phyloP scores from a whole-genome alignment of 2,888 invertebrate species.

The Hirtodrosophila histrioides region DNA sequence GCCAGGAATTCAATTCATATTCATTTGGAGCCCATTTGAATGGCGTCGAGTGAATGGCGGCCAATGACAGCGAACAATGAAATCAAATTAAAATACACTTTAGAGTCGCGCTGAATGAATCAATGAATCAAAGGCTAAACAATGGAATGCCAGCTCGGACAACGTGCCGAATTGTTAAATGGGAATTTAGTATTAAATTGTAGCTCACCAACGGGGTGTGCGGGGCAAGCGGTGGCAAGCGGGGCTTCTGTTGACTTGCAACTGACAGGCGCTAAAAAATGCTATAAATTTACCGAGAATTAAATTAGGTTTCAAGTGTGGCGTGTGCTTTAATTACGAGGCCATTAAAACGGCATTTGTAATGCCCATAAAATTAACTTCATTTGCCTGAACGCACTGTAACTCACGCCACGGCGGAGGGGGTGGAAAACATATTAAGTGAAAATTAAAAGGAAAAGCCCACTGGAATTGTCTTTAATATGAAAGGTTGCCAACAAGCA shows the following conservation, averaged over 20 bases:
- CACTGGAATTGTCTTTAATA: neutral
- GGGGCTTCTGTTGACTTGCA: neutral
- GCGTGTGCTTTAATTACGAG: constrained; percentile 53
- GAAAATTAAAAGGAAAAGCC: constrained; percentile 22
- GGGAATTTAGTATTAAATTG: constrained; percentile 3
- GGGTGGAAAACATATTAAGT: constrained; percentile 18
- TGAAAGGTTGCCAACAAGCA: neutral
- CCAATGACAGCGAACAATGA: constrained; percentile 71
- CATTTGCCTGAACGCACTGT: constrained; percentile 28
- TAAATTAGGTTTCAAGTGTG: constrained; percentile 56
- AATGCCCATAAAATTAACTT: constrained; percentile 67
- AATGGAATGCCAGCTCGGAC: constrained; percentile 53
- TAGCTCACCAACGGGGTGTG: neutral
- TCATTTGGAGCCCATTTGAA: constrained; percentile 61
- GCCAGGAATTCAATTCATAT: constrained; percentile 66
- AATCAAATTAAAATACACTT: constrained; percentile 80
- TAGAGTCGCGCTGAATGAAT: constrained; percentile 63
- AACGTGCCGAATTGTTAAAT: constrained; percentile 16
- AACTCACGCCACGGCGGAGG: constrained; percentile 1
- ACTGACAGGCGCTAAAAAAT: constrained; percentile 25
- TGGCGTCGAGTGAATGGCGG: too few relatives aligned
- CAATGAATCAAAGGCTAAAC: constrained; percentile 78
- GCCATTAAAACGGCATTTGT: constrained; percentile 55
- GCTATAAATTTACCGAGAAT: constrained; percentile 48
- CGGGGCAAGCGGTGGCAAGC: too few relatives aligned